Evolutionary conservation across 2,888 invertebrate genomes (phyloP).

Genomic region (Agriopis leucophaearia): DNA sequence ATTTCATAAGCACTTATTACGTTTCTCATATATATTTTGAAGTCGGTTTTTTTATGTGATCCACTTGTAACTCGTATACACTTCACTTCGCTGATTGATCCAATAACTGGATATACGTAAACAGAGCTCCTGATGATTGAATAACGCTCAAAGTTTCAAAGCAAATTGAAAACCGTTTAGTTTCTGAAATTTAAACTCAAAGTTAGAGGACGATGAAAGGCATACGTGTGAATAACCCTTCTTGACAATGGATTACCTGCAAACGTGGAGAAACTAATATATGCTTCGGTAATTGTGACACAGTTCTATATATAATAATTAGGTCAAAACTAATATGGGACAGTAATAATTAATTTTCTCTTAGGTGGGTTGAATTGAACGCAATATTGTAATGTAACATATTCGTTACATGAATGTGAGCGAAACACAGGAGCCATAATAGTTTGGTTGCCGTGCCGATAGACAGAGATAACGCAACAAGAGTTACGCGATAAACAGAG

Average conservation of each 20-base stretch:
- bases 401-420: background rate
- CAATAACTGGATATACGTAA: conserved; percentile 14
- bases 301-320: conserved; percentile 17
- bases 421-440: conserved; percentile 1
- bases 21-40: too few relatives aligned
- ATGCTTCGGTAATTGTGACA: conserved; percentile 25
- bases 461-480: too few relatives aligned
- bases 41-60: too few relatives aligned
- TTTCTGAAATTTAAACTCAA: conserved; percentile 39
- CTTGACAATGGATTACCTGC: conserved; percentile 36
- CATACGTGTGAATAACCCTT: conserved; percentile 46
- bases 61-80: background rate
- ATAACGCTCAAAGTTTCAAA: conserved; percentile 43
- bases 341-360: conserved; percentile 23
- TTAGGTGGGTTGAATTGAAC: conserved; percentile 8
- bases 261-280: conserved; percentile 30
- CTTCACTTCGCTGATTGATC: background rate
- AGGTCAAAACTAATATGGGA: conserved; percentile 26
- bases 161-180: conserved; percentile 45
- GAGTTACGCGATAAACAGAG: too few relatives aligned
- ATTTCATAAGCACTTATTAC: too few relatives aligned
- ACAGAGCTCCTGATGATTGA: conserved; percentile 37
- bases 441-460: too few relatives aligned
- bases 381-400: conserved; percentile 1
- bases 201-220: conserved; percentile 42